Evolutionary conservation across 1,140 invertebrate species (phyloP).

Genomic region (Drosophila truncata): DNA sequence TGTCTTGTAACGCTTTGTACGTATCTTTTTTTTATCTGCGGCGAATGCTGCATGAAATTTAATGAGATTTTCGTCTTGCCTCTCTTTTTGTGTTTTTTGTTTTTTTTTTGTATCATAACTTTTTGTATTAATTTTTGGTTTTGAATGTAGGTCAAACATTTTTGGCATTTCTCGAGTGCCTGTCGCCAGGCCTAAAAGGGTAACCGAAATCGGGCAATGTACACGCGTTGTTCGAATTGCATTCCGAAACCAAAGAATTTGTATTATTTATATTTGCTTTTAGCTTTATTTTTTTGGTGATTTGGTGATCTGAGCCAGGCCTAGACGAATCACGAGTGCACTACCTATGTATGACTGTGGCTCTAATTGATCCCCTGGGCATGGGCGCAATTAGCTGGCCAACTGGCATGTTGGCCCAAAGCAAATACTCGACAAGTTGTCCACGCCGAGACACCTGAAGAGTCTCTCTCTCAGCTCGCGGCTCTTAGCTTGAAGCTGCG

Average conservation of each 20-base stretch:
- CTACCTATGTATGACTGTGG: slow-evolving; percentile 16
- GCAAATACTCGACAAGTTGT: slow-evolving; percentile 42
- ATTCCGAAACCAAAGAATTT: slow-evolving; percentile 40
- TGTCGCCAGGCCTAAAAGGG: slow-evolving; percentile 50
- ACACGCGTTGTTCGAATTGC: slow-evolving; percentile 59
- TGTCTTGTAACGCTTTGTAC: slow-evolving; percentile 59
- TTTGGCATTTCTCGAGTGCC: slow-evolving; percentile 58
- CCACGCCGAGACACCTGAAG: slow-evolving; percentile 49
- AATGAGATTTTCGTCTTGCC: slow-evolving; percentile 66
- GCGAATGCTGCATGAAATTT: slow-evolving; percentile 67
- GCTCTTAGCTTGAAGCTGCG: slow-evolving; percentile 49
- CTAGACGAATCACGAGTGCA: slow-evolving; percentile 43
- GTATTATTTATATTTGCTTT: slow-evolving; percentile 10
- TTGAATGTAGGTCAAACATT: slow-evolving; percentile 77
- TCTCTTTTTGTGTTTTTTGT: slow-evolving; percentile 2
- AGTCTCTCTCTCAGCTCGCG: slow-evolving; percentile 35
- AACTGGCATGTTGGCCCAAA: slow-evolving; percentile 48
- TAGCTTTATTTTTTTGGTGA: background rate
- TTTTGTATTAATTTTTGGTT: slow-evolving; percentile 50
- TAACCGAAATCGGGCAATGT: slow-evolving; percentile 68
- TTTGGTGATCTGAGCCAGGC: slow-evolving; percentile 17
- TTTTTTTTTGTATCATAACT: slow-evolving; percentile 56
- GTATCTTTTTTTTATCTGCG: slow-evolving; percentile 42
- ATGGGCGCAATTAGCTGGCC: slow-evolving; percentile 71
- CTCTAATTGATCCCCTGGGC: slow-evolving; percentile 79